Base-by-base conservation (phyloP, 1,140 invertebrate genomes). In the Bombus superbus region DNA sequence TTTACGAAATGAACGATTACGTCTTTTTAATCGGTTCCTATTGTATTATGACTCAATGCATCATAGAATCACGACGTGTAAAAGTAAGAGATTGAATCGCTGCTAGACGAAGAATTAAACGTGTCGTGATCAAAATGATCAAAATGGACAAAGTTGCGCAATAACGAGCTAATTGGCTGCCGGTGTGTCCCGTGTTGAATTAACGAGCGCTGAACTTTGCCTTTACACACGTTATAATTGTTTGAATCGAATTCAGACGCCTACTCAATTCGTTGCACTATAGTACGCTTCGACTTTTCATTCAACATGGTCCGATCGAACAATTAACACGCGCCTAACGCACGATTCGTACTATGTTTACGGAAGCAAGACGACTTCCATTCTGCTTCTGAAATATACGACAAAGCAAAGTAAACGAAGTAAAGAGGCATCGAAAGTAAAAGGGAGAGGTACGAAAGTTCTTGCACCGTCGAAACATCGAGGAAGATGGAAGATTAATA, bases 151-250 rank as follows among this genome's bases (percentile, higher is more conserved):
- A 6, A 44, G 80, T 81, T 57, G n/a, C 47, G 28, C 28, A 81
- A 62, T 73, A 22, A 73, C 13, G 22, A 73, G 53, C 22, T 73
- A 73, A 73, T 81, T 42, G 53, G 18, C 35, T 59, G 68, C 2
- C 10, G 18, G 18, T 18, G 18, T 18, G 35, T 64, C 10, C 11
- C 32, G 8, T 11, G 59, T 22, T 68, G 44, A 78, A 86, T 89
- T 86, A 89, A 89, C 81, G 88, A 83, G 78, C 78, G 62, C 57
- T 85, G 82, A 88, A 81, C 86, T 88, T 85, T 88, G 82, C 62
- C 68, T 69, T 47, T 85, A 42, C 62, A 74, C 42, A 28, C 62
- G 35, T 35, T 35, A 40, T 72, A 64, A 86, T 75, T 40, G 83
- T 59, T 81, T 79, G 71, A 74, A 86, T 88, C 40, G 87, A 88